Percentiles rank a stretch among this genome's conserved stretches.
Conservation (phyloP, 2,888 invertebrate genomes). For the Agrotis segetum region DNA sequence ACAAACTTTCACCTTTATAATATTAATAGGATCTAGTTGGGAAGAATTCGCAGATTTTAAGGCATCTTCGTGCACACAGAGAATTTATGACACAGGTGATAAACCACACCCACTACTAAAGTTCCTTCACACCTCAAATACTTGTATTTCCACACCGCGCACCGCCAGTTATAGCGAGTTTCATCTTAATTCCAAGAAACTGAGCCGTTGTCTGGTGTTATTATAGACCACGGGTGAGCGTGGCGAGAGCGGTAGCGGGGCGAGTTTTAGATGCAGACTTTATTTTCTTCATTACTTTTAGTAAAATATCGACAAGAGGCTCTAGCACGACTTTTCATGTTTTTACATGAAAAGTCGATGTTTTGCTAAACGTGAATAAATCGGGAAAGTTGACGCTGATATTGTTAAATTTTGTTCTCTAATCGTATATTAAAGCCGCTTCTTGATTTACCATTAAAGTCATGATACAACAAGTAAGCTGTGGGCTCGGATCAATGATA, state of each 20-base stretch:
- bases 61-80: neutral
- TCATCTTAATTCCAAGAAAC: slow-evolving; percentile 33
- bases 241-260: neutral
- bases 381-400: too few relatives aligned
- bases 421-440: too few relatives aligned
- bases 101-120: neutral
- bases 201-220: slow-evolving; percentile 18
- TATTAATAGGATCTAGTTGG: too few relatives aligned
- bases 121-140: neutral
- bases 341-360: too few relatives aligned
- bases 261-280: neutral
- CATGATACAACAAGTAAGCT: too few relatives aligned
- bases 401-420: too few relatives aligned
- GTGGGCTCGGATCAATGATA: too few relatives aligned
- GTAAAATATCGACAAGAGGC: neutral
- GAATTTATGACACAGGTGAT: neutral
- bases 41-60: too few relatives aligned
- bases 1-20: too few relatives aligned
- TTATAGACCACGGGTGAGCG: neutral
- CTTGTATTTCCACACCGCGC: neutral
- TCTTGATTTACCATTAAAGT: too few relatives aligned
- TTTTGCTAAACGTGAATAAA: too few relatives aligned
- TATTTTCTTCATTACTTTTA: neutral
- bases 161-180: slow-evolving; percentile 26
- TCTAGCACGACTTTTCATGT: too few relatives aligned